Evolutionary conservation across 2,888 invertebrate species (phyloP).

Genomic region (Acleris laterana): DNA sequence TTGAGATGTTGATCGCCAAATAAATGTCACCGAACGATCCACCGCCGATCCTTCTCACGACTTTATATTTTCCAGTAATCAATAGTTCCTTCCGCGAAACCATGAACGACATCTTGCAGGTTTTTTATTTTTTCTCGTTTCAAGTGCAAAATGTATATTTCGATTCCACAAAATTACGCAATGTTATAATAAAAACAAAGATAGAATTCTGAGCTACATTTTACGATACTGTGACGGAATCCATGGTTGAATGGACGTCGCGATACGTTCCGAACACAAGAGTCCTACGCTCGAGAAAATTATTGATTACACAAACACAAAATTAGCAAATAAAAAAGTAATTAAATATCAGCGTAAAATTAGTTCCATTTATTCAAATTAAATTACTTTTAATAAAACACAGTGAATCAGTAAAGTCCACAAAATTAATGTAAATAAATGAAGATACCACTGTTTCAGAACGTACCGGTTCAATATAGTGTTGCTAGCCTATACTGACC

Average conservation of each 20-base stretch:
- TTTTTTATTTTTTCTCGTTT: slow-evolving; percentile 50
- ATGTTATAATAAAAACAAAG: slow-evolving; percentile 61
- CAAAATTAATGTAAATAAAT: not conserved
- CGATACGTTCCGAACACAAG: slow-evolving; percentile 40
- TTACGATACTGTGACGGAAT: slow-evolving; percentile 51
- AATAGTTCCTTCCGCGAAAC: slow-evolving; percentile 87
- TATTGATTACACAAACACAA: slow-evolving; percentile 12
- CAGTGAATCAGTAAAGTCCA: too few species aligned
- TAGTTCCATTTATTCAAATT: too few species aligned
- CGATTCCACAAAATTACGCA: slow-evolving; percentile 62
- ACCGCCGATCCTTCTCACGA: slow-evolving; percentile 98
- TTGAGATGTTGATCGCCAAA: slow-evolving; percentile 96
- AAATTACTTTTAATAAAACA: too few species aligned
- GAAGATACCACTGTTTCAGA: slow-evolving; percentile 19
- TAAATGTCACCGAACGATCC: slow-evolving; percentile 99
- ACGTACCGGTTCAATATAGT: slow-evolving; percentile 25
- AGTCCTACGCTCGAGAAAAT: slow-evolving; percentile 3
- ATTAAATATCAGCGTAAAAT: not conserved
- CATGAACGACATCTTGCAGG: slow-evolving; percentile 54
- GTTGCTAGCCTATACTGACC: slow-evolving; percentile 30
- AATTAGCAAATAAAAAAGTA: not conserved
- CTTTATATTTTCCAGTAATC: slow-evolving; percentile 96
- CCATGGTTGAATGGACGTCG: slow-evolving; percentile 43
- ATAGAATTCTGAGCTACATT: slow-evolving; percentile 67
- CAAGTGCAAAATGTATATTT: slow-evolving; percentile 47